phyloP scores from a whole-genome alignment of 2,888 invertebrate species.

The Diadromus collaris region DNA sequence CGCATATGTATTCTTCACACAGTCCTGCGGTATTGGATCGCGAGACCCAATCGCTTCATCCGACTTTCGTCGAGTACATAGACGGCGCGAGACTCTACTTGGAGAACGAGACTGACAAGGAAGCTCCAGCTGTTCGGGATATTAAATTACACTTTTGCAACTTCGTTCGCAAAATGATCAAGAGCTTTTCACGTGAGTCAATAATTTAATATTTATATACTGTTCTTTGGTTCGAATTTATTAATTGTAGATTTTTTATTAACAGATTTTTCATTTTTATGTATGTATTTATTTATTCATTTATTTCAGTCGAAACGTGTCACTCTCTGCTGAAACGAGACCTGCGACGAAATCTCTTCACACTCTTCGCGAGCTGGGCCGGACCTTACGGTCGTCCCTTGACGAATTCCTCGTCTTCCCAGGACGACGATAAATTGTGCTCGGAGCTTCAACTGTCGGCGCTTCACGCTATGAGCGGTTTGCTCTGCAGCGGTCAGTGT shows the following conservation, averaged over 20 bases:
- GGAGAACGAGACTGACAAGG: constrained; percentile 97
- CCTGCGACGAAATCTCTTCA: constrained; percentile 92
- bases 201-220: background rate
- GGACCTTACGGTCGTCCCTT: constrained; percentile 91
- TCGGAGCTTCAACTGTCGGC: constrained; percentile 81
- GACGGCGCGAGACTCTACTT: constrained; percentile 96
- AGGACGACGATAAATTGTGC: constrained; percentile 75
- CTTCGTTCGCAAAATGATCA: constrained; percentile 96
- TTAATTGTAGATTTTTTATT: constrained; percentile 67
- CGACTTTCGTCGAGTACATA: constrained; percentile 95
- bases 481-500: constrained; percentile 97
- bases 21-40: constrained; percentile 92
- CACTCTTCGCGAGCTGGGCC: constrained; percentile 96
- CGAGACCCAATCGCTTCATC: constrained; percentile 91
- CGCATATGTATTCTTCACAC: constrained; percentile 44
- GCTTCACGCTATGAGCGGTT: constrained; percentile 95
- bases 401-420: constrained; percentile 72
- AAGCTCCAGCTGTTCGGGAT: constrained; percentile 92
- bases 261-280: constrained; percentile 71
- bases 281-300: constrained; percentile 16
- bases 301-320: constrained; percentile 90
- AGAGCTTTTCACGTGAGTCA: constrained; percentile 93
- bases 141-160: constrained; percentile 97
- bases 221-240: background rate
- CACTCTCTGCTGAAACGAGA: constrained; percentile 93